phyloP scores from a whole-genome alignment of 2,888 invertebrate species.

The Gibbula magus region DNA sequence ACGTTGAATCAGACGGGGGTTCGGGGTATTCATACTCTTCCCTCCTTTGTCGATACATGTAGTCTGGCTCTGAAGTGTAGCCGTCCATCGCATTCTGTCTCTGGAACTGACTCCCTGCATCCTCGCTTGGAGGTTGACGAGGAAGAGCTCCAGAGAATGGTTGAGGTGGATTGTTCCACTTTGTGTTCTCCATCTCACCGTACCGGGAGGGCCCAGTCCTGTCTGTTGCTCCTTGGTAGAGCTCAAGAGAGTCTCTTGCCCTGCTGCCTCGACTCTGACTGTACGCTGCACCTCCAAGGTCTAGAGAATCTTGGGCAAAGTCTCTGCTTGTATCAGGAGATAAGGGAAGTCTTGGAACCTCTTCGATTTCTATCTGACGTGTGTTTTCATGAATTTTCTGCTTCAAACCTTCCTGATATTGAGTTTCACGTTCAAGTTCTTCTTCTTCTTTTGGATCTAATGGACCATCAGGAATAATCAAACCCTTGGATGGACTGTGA shows the following conservation, averaged over 20 bases:
- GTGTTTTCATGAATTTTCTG: constrained; percentile 49
- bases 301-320: constrained; percentile 49
- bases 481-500: constrained; percentile 22
- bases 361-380: constrained; percentile 44
- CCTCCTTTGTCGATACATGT: background rate
- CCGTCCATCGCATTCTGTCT: background rate
- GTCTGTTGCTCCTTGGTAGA: constrained; percentile 14
- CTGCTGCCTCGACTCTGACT: constrained; percentile 10
- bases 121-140: background rate
- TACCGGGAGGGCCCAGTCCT: background rate
- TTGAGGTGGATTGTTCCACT: constrained; percentile 16
- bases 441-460: constrained; percentile 51
- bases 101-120: background rate
- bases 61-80: background rate
- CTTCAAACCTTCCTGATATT: constrained; percentile 59
- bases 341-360: constrained; percentile 43
- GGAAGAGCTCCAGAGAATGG: background rate
- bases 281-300: constrained; percentile 41
- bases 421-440: constrained; percentile 56
- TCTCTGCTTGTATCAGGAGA: constrained; percentile 32
- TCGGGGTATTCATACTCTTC: constrained; percentile 2
- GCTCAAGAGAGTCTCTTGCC: constrained; percentile 32
- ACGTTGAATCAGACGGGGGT: background rate
- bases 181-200: constrained; percentile 8
- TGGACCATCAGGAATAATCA: constrained; percentile 37